Evolutionary conservation across 2,113 vertebrate genomes (phyloP), one percentile per base, ranked within the genome.

Genomic region (Balaeniceps rex): DNA sequence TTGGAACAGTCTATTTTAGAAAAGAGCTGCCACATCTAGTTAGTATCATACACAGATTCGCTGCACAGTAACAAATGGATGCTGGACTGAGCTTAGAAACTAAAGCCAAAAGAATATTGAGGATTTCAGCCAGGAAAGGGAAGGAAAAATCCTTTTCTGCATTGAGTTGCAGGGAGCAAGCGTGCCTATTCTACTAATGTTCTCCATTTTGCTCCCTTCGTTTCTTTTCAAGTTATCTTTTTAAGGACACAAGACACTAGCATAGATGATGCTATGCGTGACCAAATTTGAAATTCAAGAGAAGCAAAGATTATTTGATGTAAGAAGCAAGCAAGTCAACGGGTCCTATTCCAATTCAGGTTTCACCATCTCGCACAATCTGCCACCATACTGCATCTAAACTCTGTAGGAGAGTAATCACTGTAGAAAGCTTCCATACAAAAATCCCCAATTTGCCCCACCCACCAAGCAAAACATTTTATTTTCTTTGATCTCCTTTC

Each of bases 1-100:
- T 94, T 97, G 95, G 91, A 79, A 85, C 10, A 33, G 87, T 83
- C 91, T 97, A 85, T 95, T 97, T 95, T 83, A 90, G 95, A 94
- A 72, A 82, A 94, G 88, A 93, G 75, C 93, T 97, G 93, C 95
- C 94, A 88, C 6, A 8, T 95, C 84, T 85, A 85, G 84, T 97
- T 94, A 97, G 68, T 55, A 16, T 96, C 87, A 96, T 52, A 86
- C 51, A 79, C 54, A 93, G 78, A 90, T 47, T 90, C 11, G 2
- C 75, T 83, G 93, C 70, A 63, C 68, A 55, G 66, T 70, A 91
- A 91, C 70, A 93, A 96, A 95, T 80, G 81, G 70, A 91, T 89
- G 74, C 46, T 95, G 93, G 87, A 72, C 77, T 66, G 54, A 77
- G 81, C 71, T 55, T 60, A 55, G 84, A 91, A 97, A 83, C n/a